Percentiles rank a stretch among this genome's conserved stretches.
Evolutionary conservation across 2,113 vertebrate species (phyloP).

Genomic region (Phaethon lepturus): DNA sequence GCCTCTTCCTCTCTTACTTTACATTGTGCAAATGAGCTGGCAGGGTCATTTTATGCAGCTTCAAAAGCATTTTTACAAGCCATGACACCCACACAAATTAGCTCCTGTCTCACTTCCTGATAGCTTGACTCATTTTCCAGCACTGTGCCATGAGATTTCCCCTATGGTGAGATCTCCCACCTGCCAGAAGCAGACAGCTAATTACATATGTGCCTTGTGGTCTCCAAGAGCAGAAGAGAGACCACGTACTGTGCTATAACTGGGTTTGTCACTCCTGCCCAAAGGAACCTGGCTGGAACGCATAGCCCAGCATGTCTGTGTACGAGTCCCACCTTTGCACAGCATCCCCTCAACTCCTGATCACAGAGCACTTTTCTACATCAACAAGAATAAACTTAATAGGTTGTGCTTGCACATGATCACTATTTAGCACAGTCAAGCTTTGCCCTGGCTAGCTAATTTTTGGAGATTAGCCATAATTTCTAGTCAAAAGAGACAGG

Average conservation of each 20-base stretch:
- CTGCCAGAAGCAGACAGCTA: neutral
- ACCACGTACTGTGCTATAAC: neutral
- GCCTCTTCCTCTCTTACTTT: neutral
- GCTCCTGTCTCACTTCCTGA: neutral
- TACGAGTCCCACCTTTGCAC: rapidly evolving
- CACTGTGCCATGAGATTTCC: neutral
- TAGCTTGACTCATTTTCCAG: neutral
- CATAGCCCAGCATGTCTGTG: rapidly evolving
- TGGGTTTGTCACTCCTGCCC: neutral
- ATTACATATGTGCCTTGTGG: neutral
- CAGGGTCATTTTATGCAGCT: neutral
- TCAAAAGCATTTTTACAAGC: neutral
- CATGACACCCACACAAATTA: neutral
- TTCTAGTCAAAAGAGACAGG: neutral
- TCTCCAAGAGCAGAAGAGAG: neutral
- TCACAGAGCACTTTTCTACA: neutral
- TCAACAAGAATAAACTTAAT: neutral
- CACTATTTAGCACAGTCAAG: neutral
- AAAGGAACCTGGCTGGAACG: neutral
- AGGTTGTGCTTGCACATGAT: neutral
- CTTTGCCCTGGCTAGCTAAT: neutral
- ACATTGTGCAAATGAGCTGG: neutral
- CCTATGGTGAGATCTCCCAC: neutral
- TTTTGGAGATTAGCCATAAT: neutral
- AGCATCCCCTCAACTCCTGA: neutral